These are phyloP conservation scores for Trichoplusia ni DNA, from an alignment of 1,140 invertebrate genomes.

Conservation along the genomic window DNA sequence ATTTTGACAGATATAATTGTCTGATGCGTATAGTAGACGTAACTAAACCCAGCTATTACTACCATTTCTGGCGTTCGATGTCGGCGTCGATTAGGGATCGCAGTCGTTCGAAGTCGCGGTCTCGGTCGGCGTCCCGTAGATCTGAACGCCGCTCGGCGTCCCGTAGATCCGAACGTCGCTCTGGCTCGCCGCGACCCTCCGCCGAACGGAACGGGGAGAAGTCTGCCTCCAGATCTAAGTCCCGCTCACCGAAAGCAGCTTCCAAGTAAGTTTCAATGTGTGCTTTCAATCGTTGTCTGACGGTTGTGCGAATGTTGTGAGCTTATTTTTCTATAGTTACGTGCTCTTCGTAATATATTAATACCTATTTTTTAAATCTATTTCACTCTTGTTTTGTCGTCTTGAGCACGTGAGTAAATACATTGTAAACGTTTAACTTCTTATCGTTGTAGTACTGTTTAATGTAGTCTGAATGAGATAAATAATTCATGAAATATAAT, in stretches of 20 bases:
- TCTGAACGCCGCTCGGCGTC: conserved; percentile 57
- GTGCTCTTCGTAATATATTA: not conserved
- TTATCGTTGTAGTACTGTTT: too few species aligned
- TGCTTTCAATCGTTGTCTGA: conserved; percentile 74
- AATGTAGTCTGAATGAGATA: too few species aligned
- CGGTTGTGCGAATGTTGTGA: conserved; percentile 54
- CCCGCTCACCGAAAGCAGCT: conserved; percentile 64
- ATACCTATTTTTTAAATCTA: not conserved
- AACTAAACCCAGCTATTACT: conserved; percentile 43
- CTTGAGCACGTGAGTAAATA: too few species aligned
- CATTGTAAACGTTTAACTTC: too few species aligned
- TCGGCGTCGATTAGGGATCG: conserved; percentile 57
- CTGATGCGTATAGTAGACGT: conserved; percentile 23
- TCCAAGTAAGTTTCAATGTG: conserved; percentile 70
- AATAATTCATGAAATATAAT: conserved; percentile 41
- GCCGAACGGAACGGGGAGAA: conserved; percentile 74
- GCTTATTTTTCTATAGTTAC: conserved; percentile 33
- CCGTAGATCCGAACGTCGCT: conserved; percentile 45
- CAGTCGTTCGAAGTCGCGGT: conserved; percentile 70
- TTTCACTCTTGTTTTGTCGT: not conserved
- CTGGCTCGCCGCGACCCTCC: conserved; percentile 49
- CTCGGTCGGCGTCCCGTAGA: conserved; percentile 54
- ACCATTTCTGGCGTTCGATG: conserved; percentile 50
- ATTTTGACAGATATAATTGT: not conserved
- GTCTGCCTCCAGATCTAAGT: conserved; percentile 76